phyloP scores from a whole-genome alignment of 2,113 vertebrate species.

The Narcine bancroftii region DNA sequence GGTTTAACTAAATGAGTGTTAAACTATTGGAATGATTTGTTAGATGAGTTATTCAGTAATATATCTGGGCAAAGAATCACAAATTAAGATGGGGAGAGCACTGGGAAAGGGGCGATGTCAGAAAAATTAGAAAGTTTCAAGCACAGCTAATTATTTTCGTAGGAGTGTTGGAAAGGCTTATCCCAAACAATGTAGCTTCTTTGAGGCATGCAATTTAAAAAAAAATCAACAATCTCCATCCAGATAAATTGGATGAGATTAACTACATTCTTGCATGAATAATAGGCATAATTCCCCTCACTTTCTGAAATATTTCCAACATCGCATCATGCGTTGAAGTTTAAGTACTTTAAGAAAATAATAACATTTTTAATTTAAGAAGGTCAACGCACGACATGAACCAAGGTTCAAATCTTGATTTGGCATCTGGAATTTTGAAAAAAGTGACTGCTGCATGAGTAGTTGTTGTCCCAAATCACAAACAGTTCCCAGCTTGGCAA shows the following conservation, averaged over 20 bases:
- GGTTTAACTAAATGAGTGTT: neutral
- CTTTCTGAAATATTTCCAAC: no score
- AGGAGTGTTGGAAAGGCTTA: neutral
- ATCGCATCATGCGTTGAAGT: no score
- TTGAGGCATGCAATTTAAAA: neutral
- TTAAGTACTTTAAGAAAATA: no score
- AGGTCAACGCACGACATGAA: neutral
- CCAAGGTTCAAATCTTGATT: neutral
- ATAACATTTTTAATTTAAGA: neutral
- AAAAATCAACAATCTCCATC: no score
- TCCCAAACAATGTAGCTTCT: no score
- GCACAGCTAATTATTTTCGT: neutral
- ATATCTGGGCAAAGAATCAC: neutral
- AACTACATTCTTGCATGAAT: no score
- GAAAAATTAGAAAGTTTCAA: neutral
- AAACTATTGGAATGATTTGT: neutral
- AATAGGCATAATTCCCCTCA: no score
- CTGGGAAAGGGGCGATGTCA: no score
- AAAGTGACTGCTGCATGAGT: neutral
- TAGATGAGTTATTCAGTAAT: neutral
- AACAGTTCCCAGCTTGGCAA: neutral
- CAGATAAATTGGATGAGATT: no score
- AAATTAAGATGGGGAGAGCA: neutral
- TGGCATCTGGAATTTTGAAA: neutral
- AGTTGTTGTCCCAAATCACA: neutral